These are phyloP conservation scores for Eurystomus glaucurus DNA, from an alignment of 2,797 vertebrate species.

Conservation along the genomic window DNA sequence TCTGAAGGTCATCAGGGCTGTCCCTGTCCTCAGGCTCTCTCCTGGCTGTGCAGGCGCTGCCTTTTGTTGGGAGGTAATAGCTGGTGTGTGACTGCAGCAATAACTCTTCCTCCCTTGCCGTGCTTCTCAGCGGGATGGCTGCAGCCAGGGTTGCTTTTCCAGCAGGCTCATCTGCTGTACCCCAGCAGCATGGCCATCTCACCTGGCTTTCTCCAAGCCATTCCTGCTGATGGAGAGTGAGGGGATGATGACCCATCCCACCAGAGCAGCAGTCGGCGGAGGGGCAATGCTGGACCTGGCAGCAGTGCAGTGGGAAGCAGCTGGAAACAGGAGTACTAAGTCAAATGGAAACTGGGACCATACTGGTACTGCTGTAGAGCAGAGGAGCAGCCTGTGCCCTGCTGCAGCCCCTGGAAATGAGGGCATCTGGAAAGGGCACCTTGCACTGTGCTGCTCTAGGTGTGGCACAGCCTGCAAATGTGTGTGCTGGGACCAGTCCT, in stretches of 20 bases:
- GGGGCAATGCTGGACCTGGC: neutral
- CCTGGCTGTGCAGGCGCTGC: slow-evolving; percentile 21
- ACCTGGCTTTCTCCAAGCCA: neutral
- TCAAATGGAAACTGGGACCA: neutral
- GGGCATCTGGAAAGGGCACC: neutral
- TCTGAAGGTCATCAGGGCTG: slow-evolving; percentile 46
- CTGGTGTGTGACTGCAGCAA: slow-evolving; percentile 41
- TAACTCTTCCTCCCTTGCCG: neutral
- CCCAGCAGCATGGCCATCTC: neutral
- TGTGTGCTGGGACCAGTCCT: neutral
- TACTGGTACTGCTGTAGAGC: fast-evolving
- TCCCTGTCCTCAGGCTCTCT: slow-evolving; percentile 26
- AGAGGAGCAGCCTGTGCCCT: neutral
- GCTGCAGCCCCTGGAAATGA: neutral
- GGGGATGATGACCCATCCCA: neutral
- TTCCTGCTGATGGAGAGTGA: neutral
- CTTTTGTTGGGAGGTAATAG: slow-evolving; percentile 48
- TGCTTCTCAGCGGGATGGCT: fast-evolving
- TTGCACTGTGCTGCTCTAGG: fast-evolving
- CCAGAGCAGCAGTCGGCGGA: fast-evolving
- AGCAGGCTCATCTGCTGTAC: neutral
- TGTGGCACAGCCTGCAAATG: fast-evolving
- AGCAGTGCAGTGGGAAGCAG: fast-evolving
- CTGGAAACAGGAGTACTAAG: fast-evolving
- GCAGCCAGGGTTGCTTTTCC: neutral